These are phyloP conservation scores for Alouatta caraya DNA, from an alignment of 2,797 vertebrate genomes.

Conservation along the genomic window DNA sequence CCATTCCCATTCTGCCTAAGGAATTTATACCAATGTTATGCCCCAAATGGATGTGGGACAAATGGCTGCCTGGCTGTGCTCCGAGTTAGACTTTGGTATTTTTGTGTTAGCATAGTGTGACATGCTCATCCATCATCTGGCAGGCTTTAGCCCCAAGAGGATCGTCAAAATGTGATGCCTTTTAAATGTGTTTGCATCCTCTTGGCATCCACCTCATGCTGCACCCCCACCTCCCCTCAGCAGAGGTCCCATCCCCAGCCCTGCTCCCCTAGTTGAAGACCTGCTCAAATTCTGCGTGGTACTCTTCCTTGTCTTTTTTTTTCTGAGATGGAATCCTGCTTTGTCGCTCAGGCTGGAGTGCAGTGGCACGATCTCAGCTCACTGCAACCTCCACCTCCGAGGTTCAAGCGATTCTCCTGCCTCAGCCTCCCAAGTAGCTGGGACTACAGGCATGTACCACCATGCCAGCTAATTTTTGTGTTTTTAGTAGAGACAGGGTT, in stretches of 20 bases:
- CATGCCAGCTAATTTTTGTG: too few species aligned
- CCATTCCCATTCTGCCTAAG: neutral
- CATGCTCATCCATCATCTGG: neutral
- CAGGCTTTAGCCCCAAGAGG: neutral
- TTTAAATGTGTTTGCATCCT: neutral
- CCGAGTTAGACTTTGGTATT: neutral
- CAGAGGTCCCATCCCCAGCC: neutral
- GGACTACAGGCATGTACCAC: too few species aligned
- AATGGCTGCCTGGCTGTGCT: neutral
- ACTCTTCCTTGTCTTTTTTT: neutral
- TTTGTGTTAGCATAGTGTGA: neutral
- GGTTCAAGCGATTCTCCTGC: too few species aligned
- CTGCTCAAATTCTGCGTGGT: rapidly evolving
- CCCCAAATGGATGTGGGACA: neutral
- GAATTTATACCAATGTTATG: neutral
- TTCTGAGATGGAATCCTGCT: too few species aligned
- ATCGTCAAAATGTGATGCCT: neutral
- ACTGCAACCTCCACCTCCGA: too few species aligned
- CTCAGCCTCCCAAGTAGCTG: too few species aligned
- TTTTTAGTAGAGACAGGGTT: too few species aligned
- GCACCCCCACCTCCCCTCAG: neutral
- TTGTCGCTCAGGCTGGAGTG: too few species aligned
- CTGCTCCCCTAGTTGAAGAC: neutral
- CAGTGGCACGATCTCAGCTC: too few species aligned
- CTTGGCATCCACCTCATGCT: neutral